These are phyloP conservation scores for Ectemnius continuus DNA, from an alignment of 2,888 invertebrate genomes.

Conservation along the genomic window DNA sequence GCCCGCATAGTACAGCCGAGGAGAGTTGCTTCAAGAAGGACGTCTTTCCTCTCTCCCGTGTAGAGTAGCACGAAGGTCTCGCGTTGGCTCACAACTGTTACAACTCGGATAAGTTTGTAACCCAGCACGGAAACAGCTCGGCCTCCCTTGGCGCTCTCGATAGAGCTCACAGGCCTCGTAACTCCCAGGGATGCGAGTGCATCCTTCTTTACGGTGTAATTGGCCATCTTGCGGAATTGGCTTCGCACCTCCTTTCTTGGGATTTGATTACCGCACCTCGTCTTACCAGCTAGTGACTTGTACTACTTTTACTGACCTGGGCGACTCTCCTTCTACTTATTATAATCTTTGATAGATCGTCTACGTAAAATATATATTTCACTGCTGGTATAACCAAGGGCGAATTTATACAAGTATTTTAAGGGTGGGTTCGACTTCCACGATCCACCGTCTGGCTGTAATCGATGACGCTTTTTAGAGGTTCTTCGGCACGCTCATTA, in stretches of 20 bases:
- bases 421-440: too few relatives aligned
- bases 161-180: slow-evolving; percentile 41
- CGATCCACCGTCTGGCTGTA: too few relatives aligned
- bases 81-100: slow-evolving; percentile 53
- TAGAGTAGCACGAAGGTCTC: slow-evolving; percentile 40
- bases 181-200: slow-evolving; percentile 37
- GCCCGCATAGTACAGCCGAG: slow-evolving; percentile 17
- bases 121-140: slow-evolving; percentile 26
- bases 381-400: too few relatives aligned
- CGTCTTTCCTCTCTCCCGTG: slow-evolving; percentile 14
- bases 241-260: slow-evolving; percentile 20
- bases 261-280: too few relatives aligned
- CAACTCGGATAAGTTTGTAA: slow-evolving; percentile 61
- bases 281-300: too few relatives aligned
- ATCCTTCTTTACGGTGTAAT: slow-evolving; percentile 54
- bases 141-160: slow-evolving; percentile 2
- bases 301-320: too few relatives aligned
- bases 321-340: too few relatives aligned
- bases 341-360: too few relatives aligned
- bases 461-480: neutral
- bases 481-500: slow-evolving; percentile 20
- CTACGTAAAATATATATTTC: too few relatives aligned
- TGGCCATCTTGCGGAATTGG: slow-evolving; percentile 47
- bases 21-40: slow-evolving; percentile 3
- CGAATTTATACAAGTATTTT: too few relatives aligned